Percentiles rank a stretch among this genome's conserved stretches.
Conservation (phyloP, 64 coral and sea anemone species). For the Montipora sp. region DNA sequence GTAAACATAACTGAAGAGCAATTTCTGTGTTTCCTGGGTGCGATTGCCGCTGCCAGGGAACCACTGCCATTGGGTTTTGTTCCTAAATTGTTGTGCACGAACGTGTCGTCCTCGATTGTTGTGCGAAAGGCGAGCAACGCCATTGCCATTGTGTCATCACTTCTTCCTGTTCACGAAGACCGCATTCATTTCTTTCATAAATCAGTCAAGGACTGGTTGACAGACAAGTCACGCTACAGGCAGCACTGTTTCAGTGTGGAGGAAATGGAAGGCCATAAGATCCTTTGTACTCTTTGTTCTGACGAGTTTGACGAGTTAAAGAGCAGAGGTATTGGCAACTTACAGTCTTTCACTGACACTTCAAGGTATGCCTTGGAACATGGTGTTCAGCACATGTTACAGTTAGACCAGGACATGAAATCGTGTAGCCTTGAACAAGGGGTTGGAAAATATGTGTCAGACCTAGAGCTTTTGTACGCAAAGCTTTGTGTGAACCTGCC, state of each 20-base stretch:
- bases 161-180: slow-evolving; percentile 15
- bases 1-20: not conserved
- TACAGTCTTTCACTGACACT: not conserved
- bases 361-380: slow-evolving; percentile 6
- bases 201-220: slow-evolving; percentile 27
- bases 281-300: slow-evolving; percentile 6
- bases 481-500: not conserved
- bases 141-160: not conserved
- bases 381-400: not conserved
- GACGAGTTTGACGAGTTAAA: not conserved
- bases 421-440: not conserved
- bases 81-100: not conserved
- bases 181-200: slow-evolving; percentile 22
- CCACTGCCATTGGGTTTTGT: not conserved
- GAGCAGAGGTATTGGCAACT: not conserved
- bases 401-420: not conserved
- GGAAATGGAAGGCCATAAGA: not conserved
- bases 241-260: not conserved
- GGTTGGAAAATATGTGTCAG: not conserved
- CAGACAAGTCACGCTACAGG: not conserved
- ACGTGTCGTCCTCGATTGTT: not conserved
- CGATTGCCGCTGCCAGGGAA: not conserved
- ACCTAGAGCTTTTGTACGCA: slow-evolving; percentile 25
- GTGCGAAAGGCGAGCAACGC: not conserved
- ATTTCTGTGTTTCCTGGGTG: not conserved